These are phyloP conservation scores for Cremastobaeus sp. DNA, from an alignment of 2,888 invertebrate species.

Conservation along the genomic window DNA sequence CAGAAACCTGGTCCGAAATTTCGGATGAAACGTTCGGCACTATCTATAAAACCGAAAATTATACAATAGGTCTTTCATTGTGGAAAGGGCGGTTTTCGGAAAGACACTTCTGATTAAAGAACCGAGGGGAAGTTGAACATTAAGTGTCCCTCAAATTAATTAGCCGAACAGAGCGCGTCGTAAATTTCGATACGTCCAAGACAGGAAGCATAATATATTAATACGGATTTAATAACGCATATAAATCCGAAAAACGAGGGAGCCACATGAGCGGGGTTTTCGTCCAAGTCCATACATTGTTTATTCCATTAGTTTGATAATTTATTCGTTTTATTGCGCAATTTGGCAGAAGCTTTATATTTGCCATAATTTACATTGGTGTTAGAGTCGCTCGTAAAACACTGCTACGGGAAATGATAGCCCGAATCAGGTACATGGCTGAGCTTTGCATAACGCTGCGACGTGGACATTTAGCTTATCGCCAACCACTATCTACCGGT, in stretches of 20 bases:
- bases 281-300: conserved; percentile 49
- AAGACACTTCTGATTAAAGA: too few species aligned
- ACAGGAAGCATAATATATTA: too few species aligned
- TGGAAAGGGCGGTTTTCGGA: too few species aligned
- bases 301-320: conserved; percentile 54
- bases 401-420: conserved; percentile 57
- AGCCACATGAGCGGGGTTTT: too few species aligned
- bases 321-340: conserved; percentile 54
- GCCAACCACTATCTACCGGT: conserved; percentile 71
- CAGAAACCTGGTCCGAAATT: too few species aligned
- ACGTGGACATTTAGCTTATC: conserved; percentile 76
- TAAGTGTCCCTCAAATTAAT: conserved; percentile 72
- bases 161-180: conserved; percentile 61
- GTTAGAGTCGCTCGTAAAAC: conserved; percentile 62
- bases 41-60: too few species aligned
- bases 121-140: too few species aligned
- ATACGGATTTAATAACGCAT: too few species aligned
- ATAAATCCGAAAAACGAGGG: too few species aligned
- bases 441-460: conserved; percentile 61
- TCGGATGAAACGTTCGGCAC: too few species aligned
- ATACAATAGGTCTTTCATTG: too few species aligned
- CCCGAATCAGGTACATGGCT: conserved; percentile 49
- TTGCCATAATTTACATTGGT: conserved; percentile 61
- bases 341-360: conserved; percentile 58
- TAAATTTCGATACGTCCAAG: conserved; percentile 44